A percentile compares a stretch with the other conserved stretches of the same genome.
These are phyloP conservation scores for Xerus rutilus DNA, from an alignment of 2,797 vertebrate genomes.

Conservation along the genomic window DNA sequence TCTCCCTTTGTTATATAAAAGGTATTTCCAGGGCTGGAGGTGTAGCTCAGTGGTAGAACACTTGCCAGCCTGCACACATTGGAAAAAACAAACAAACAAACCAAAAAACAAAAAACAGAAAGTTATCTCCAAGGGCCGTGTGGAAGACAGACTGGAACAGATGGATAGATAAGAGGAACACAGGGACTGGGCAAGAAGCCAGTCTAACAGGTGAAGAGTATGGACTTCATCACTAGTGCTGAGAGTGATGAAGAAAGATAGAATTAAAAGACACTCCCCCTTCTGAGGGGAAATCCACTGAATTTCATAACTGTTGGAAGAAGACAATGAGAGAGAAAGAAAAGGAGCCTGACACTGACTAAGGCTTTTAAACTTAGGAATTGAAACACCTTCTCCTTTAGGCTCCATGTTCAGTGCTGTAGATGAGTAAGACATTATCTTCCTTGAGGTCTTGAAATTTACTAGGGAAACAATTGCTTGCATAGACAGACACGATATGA, in stretches of 20 bases:
- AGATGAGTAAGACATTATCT: not conserved
- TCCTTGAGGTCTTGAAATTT: not conserved
- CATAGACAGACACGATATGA: not conserved
- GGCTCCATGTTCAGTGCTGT: not conserved
- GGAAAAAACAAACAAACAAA: too few species aligned
- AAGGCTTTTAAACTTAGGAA: not conserved
- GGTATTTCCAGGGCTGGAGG: not conserved
- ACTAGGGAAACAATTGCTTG: not conserved
- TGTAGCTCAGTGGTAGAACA: too few species aligned
- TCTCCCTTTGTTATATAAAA: not conserved
- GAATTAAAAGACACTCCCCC: not conserved
- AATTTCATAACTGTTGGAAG: not conserved
- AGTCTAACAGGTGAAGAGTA: too few species aligned
- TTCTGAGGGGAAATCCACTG: not conserved
- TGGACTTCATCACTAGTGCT: too few species aligned
- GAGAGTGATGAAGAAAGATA: not conserved
- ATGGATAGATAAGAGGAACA: accelerated
- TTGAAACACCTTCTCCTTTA: not conserved
- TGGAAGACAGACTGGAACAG: too few species aligned
- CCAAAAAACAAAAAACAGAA: too few species aligned
- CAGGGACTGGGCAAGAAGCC: too few species aligned
- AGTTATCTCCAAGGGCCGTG: not conserved
- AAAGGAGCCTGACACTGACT: not conserved
- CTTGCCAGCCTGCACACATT: too few species aligned
- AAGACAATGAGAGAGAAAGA: not conserved